These are phyloP conservation scores for Dioctria rufipes DNA, from an alignment of 2,888 invertebrate genomes.

Conservation along the genomic window DNA sequence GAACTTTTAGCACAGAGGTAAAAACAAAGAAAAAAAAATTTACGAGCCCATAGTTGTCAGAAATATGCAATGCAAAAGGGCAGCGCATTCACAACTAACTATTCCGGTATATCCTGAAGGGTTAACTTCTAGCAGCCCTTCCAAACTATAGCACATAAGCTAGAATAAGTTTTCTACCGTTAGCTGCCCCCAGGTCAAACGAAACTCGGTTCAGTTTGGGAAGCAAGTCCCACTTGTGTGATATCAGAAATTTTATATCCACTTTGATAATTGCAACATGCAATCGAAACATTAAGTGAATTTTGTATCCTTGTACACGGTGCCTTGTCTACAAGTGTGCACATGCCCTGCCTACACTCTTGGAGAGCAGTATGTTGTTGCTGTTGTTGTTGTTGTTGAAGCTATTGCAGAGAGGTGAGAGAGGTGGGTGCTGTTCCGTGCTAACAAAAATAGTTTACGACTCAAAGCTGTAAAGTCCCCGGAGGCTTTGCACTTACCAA, in stretches of 20 bases:
- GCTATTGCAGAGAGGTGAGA: not conserved
- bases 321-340: conserved; percentile 1
- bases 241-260: conserved; percentile 56
- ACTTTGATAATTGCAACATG: conserved; percentile 58
- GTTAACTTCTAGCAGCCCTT: conserved; percentile 14
- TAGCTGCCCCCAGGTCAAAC: conserved; percentile 3
- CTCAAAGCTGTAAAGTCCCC: conserved; percentile 27
- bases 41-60: conserved; percentile 45
- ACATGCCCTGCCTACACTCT: not conserved
- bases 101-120: conserved; percentile 34
- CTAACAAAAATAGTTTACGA: conserved; percentile 40
- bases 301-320: conserved; percentile 42
- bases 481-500: conserved; percentile 43
- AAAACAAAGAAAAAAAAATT: conserved; percentile 13
- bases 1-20: conserved; percentile 13
- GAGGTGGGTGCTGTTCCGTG: not conserved
- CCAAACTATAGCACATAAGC: not conserved
- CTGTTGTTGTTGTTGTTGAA: no score
- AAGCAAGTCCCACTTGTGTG: conserved; percentile 44
- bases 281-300: conserved; percentile 58
- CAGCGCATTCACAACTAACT: conserved; percentile 47
- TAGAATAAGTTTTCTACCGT: conserved; percentile 10
- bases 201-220: not conserved
- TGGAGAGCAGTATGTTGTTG: not conserved
- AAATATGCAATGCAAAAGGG: conserved; percentile 53